Evolutionary conservation across 2,888 invertebrate genomes (phyloP).

Genomic region (Schizotus pectinicornis): DNA sequence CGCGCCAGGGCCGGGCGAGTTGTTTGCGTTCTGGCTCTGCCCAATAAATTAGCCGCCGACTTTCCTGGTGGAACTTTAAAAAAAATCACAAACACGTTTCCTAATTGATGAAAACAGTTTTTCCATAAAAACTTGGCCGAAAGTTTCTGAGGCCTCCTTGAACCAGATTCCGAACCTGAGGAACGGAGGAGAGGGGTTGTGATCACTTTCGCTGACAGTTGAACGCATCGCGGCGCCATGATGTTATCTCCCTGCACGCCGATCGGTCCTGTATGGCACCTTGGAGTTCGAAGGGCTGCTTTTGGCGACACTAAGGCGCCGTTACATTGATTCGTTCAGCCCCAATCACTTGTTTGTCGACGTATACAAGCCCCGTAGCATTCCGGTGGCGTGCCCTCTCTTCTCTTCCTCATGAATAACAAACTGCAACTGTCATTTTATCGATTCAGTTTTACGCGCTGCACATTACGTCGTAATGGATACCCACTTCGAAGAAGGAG

Average conservation of each 20-base stretch:
- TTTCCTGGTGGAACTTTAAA: background rate
- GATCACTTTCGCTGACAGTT: slow-evolving; percentile 1
- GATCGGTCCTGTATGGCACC: slow-evolving; percentile 35
- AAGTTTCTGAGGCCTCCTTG: background rate
- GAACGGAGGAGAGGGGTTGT: background rate
- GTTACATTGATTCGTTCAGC: slow-evolving; percentile 45
- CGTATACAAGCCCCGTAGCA: slow-evolving; percentile 24
- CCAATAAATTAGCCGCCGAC: background rate
- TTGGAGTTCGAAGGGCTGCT: slow-evolving; percentile 34
- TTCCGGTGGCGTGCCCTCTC: slow-evolving; percentile 6
- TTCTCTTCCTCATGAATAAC: slow-evolving; percentile 36
- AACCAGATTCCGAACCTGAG: background rate
- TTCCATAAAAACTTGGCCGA: too few species aligned
- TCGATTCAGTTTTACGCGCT: slow-evolving; percentile 38
- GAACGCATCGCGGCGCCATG: slow-evolving; percentile 20
- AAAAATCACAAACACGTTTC: too few species aligned
- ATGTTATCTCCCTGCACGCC: slow-evolving; percentile 30
- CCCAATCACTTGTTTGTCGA: slow-evolving; percentile 47
- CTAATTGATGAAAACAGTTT: too few species aligned
- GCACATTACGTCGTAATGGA: slow-evolving; percentile 42
- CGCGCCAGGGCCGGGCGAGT: too few species aligned
- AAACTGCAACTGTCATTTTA: slow-evolving; percentile 34
- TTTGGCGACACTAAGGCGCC: slow-evolving; percentile 46
- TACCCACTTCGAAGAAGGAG: slow-evolving; percentile 38
- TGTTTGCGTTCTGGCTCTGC: background rate